These are phyloP conservation scores for Cartodere bifasciata DNA, from an alignment of 2,888 invertebrate genomes.

Conservation along the genomic window DNA sequence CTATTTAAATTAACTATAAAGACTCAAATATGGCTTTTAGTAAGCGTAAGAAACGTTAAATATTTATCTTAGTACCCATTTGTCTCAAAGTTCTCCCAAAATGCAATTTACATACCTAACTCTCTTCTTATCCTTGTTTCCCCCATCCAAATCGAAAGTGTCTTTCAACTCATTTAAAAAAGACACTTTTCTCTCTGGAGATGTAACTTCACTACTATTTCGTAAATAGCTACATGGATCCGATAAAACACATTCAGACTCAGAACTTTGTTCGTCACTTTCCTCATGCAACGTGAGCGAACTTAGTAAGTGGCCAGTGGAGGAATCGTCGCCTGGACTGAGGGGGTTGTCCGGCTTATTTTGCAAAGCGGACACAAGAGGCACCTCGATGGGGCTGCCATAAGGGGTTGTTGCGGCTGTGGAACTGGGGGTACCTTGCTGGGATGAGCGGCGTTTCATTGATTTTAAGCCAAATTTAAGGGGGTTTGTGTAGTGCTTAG, in stretches of 20 bases:
- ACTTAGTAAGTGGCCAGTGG: conserved; percentile 14
- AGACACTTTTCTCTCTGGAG: conserved; percentile 38
- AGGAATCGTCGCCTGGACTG: conserved; percentile 6
- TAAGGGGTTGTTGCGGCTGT: conserved; percentile 3
- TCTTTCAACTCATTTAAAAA: no score
- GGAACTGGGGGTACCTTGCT: conserved; percentile 15
- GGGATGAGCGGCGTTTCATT: conserved; percentile 37
- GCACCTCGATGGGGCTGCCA: conserved; percentile 18
- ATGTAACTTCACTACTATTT: conserved; percentile 18
- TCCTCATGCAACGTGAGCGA: conserved; percentile 23
- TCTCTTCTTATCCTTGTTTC: conserved; percentile 26
- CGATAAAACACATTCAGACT: conserved; percentile 33
- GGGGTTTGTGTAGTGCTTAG: conserved; percentile 51
- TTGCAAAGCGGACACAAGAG: no score
- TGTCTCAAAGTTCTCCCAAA: no score
- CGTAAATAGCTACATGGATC: conserved; percentile 30
- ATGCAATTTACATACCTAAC: no score
- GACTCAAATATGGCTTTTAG: no score
- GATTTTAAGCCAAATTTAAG: conserved; percentile 45
- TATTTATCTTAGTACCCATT: no score
- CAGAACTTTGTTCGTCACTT: conserved; percentile 28
- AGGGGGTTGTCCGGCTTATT: conserved; percentile 10
- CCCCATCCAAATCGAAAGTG: conserved; percentile 34
- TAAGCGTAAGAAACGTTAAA: no score
- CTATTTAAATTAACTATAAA: no score